phyloP scores from a whole-genome alignment of 2,888 invertebrate genomes.

The Melipona bicolor region DNA sequence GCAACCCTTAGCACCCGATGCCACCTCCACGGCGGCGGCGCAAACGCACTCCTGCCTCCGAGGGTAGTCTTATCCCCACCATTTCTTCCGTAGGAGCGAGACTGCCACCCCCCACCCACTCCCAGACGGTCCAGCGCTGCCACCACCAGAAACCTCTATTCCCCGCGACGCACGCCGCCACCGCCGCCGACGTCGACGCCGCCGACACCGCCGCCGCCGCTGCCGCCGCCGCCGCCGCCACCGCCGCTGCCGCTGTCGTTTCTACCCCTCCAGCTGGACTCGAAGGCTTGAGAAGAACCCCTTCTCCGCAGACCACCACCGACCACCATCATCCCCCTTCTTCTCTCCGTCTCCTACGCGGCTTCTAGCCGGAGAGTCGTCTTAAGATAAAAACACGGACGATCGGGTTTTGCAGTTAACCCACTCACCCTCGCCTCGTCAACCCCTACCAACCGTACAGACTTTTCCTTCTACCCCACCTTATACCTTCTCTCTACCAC shows the following conservation, averaged over 20 bases:
- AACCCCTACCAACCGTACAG: conserved; percentile 51
- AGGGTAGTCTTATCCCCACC: conserved; percentile 84
- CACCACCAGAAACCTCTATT: conserved; percentile 64
- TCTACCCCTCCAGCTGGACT: conserved; percentile 65
- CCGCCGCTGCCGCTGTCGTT: conserved; percentile 56
- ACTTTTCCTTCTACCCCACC: conserved; percentile 64
- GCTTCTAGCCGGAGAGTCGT: conserved; percentile 73
- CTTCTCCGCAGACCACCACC: conserved; percentile 60
- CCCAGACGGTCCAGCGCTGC: conserved; percentile 66
- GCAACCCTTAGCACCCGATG: conserved; percentile 82
- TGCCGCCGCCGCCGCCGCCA: conserved; percentile 41
- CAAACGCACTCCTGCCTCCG: conserved; percentile 82
- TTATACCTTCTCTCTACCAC: conserved; percentile 49
- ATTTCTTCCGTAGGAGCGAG: conserved; percentile 74
- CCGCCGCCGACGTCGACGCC: conserved; percentile 50
- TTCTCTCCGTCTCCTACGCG: conserved; percentile 64
- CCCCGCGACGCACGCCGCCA: conserved; percentile 65
- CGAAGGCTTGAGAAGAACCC: conserved; percentile 63
- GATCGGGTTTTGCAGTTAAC: conserved; percentile 82
- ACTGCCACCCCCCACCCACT: conserved; percentile 72
- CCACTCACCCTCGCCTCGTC: conserved; percentile 74
- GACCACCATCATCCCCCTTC: conserved; percentile 59
- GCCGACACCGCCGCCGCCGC: conserved; percentile 43
- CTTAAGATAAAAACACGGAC: conserved; percentile 84
- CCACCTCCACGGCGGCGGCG: conserved; percentile 82